Evolutionary conservation across 2,888 invertebrate species (phyloP).

Genomic region (Sepioteuthis lessoniana): DNA sequence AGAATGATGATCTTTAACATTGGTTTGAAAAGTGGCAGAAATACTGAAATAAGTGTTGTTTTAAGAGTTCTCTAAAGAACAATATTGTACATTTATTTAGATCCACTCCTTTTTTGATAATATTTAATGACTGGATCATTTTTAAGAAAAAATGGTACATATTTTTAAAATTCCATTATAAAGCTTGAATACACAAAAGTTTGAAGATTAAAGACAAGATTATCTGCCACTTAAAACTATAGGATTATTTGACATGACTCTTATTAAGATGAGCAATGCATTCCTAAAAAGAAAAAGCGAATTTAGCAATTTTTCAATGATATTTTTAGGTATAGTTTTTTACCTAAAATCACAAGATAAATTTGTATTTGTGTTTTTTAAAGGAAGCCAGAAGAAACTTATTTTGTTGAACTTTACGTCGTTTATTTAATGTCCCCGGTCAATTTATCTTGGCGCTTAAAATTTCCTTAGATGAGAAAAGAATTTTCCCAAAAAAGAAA

Average conservation of each 20-base stretch:
- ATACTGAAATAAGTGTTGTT: too few relatives aligned
- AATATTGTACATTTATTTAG: too few relatives aligned
- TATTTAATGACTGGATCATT: too few relatives aligned
- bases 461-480: not conserved
- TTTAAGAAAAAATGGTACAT: too few relatives aligned
- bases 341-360: not conserved
- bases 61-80: too few relatives aligned
- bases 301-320: not conserved
- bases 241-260: not conserved
- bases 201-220: not conserved
- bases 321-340: not conserved
- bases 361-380: not conserved
- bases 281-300: not conserved
- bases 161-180: too few relatives aligned
- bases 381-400: not conserved
- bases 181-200: too few relatives aligned
- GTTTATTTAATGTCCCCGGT: not conserved
- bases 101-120: too few relatives aligned
- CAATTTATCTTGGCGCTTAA: not conserved
- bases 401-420: not conserved
- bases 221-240: not conserved
- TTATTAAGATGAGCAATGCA: too few relatives aligned
- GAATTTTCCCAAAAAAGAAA: not conserved
- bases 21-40: too few relatives aligned
- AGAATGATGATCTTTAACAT: too few relatives aligned